A percentile compares a stretch with the other conserved stretches of the same genome.
Evolutionary conservation across 2,797 vertebrate genomes (phyloP).

Genomic region (Arrhamphus sclerolepis): DNA sequence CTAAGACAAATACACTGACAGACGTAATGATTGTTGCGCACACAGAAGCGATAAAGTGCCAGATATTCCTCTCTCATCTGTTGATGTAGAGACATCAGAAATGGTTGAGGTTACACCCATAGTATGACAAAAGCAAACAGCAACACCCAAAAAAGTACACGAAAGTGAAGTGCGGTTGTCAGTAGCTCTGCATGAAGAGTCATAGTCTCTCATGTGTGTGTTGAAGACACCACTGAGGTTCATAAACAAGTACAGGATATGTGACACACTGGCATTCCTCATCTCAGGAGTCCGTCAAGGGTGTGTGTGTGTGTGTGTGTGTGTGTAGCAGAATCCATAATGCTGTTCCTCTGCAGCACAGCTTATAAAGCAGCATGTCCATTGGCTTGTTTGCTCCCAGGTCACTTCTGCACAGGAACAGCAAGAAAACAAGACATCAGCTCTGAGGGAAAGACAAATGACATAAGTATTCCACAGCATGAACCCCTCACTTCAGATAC

Average conservation of each 20-base stretch:
- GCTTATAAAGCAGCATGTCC: slow-evolving; percentile 23
- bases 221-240: slow-evolving; percentile 14
- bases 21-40: slow-evolving; percentile 21
- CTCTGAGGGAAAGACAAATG: background rate
- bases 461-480: background rate
- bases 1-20: slow-evolving; percentile 8
- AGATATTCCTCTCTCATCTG: slow-evolving; percentile 8
- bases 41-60: slow-evolving; percentile 2
- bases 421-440: slow-evolving; percentile 9
- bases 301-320: slow-evolving; percentile 3
- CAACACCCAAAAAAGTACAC: slow-evolving; percentile 52
- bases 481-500: slow-evolving; percentile 37
- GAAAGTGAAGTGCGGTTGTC: slow-evolving; percentile 9
- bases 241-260: background rate
- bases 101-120: slow-evolving; percentile 41
- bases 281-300: slow-evolving; percentile 8
- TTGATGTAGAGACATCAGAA: background rate
- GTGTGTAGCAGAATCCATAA: slow-evolving; percentile 18
- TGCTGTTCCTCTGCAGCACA: slow-evolving; percentile 20
- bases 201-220: slow-evolving; percentile 9
- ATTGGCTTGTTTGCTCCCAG: slow-evolving; percentile 14
- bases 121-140: slow-evolving; percentile 38
- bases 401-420: slow-evolving; percentile 59
- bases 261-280: background rate
- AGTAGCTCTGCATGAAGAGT: slow-evolving; percentile 6